phyloP scores from a whole-genome alignment of 2,113 vertebrate genomes.

The Corythornis vintsioides region DNA sequence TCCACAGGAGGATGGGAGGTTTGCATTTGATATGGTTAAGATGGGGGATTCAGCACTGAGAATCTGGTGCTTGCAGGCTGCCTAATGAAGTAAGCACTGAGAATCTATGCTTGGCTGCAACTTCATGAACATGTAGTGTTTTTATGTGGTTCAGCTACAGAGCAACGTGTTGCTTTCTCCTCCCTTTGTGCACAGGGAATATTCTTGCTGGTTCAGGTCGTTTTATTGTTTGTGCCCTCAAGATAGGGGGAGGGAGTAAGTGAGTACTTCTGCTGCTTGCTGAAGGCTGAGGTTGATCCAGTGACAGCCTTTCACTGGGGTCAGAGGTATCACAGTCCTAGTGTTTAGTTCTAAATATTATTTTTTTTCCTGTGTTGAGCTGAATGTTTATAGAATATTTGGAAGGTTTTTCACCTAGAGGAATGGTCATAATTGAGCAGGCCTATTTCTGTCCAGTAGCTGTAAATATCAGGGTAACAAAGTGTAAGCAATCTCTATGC shows the following conservation, averaged over 20 bases:
- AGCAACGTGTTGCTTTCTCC: background rate
- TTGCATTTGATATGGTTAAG: background rate
- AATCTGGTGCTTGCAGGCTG: background rate
- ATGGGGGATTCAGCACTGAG: background rate
- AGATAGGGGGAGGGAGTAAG: background rate
- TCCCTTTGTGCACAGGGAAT: background rate
- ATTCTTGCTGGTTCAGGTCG: background rate
- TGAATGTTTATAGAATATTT: background rate
- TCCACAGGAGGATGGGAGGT: background rate
- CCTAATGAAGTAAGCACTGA: background rate
- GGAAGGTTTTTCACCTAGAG: background rate
- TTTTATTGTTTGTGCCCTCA: background rate
- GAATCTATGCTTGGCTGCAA: background rate
- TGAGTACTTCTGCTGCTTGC: background rate
- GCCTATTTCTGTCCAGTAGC: background rate
- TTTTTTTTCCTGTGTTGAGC: background rate
- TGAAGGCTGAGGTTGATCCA: background rate
- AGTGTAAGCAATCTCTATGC: background rate
- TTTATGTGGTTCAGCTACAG: background rate
- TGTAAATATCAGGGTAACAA: background rate
- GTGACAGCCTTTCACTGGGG: background rate
- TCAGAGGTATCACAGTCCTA: background rate
- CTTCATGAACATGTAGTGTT: fast-evolving
- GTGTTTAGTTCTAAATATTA: background rate
- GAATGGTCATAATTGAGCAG: background rate